Base-by-base conservation (phyloP, 2,797 vertebrate species). In the Momotus momota region DNA sequence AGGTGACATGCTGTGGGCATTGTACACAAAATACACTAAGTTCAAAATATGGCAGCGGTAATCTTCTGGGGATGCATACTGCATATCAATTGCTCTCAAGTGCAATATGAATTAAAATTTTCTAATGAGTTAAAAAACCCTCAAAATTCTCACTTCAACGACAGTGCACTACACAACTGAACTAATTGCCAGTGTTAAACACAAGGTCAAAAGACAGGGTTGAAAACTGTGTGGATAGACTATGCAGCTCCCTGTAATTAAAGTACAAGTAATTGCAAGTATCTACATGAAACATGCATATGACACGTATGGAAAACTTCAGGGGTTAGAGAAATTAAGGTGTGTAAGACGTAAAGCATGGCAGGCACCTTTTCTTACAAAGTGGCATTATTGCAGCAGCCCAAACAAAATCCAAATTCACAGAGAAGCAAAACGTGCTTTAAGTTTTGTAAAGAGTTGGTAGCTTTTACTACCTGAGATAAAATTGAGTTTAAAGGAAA, bases 201-300 rank as follows among this genome's bases (percentile, higher is more conserved):
- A 62, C 23, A 20, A 83, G 48, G n/a, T 62, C 69, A 91, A 73
- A 80, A 75, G n/a, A 12, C 19, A 75, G 65, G 20, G 25, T n/a
- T 54, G 33, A 81, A 70, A 86, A 81, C 23, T 38, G 27, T 78
- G 17, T n/a, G 31, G 25, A 58, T 0, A 62, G 27, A 72, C 49
- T 48, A 55, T 0, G 5, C 7, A 64, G 60, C 4, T 61, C 65
- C 21, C 25, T 27, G 13, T 8, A 72, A 72, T 57, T 43, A 25
- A 72, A 52, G 54, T 29, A 35, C 35, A 35, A 35, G 35, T 35
- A 35, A 35, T 55, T 77, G 20, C 17, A 60, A 64, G 40, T 25
- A 48, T 3, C 26, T 52, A 43, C 22, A 77, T 0, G 0, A 77
- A 90, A 33, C 19, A 15, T 1, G 2, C 3, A 1, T 27, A 19